Evolutionary conservation across 2,113 vertebrate genomes (phyloP), one percentile per base, ranked within the genome.

Genomic region (Tetrao urogallus): DNA sequence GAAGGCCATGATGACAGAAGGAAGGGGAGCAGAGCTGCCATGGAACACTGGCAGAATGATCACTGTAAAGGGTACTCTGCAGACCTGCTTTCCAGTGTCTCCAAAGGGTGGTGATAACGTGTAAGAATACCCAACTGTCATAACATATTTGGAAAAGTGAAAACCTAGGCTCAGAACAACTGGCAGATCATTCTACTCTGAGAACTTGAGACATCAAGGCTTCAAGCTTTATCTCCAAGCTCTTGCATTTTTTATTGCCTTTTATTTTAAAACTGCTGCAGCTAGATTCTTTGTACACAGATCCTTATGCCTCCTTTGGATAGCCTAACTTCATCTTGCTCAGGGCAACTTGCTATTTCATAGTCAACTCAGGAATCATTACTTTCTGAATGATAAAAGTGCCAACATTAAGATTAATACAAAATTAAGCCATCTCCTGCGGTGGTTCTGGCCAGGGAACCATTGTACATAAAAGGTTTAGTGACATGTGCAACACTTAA

Each of bases 401-500:
- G 10, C 4, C 2, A 1, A 69, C 60, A 32, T 25, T 70, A 32
- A 61, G 52, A 67, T 30, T 27, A 42, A n/a, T 82, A 15, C 32
- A 71, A 84, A 73, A 8, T 7, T 57, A 64, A 58, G 36, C 0
- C 13, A 74, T 10, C 3, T 83, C 15, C 21, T 1, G 1, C n/a
- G 70, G 10, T 0, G 0, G 4, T 14, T 36, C 36, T 74, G 45
- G 17, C 22, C 30, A 20, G 36, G 36, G 5, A 8, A 11, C 7
- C 11, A 5, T 19, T 22, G 16, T 6, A 25, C 24, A 4, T 6
- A 4, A 9, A 36, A 45, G 5, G 10, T 38, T 4, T 10, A 11
- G 47, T 0, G 13, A 38, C 10, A 5, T 2, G 14, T 2, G 11
- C 8, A 22, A 36, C n/a, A 32, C 8, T 6, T 10, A 20, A 8